Conservation (phyloP, 2,888 invertebrate genomes). For the Bembecia ichneumoniformis region DNA sequence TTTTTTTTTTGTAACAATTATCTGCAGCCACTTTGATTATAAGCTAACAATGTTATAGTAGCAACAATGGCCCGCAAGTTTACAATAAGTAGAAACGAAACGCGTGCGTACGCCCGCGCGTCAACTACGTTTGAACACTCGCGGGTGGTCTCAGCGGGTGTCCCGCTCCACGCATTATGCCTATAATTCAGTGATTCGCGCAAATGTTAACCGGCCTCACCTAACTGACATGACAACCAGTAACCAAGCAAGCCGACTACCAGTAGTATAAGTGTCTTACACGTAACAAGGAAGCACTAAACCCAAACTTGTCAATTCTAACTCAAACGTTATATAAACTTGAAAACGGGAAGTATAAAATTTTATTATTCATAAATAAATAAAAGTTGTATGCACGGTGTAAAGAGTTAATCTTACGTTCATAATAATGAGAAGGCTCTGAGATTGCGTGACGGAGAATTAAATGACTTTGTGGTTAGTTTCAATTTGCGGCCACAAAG, state of each 20-base stretch:
- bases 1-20: background rate
- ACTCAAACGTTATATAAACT: conserved; percentile 2
- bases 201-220: conserved; percentile 49
- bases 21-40: background rate
- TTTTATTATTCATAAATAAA: background rate
- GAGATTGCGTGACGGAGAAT: conserved; percentile 47
- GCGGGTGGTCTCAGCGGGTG: conserved; percentile 68
- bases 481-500: conserved; percentile 50
- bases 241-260: conserved; percentile 13
- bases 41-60: conserved; percentile 1
- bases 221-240: conserved; percentile 51
- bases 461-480: conserved; percentile 48
- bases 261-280: conserved; percentile 16
- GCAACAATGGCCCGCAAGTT: conserved; percentile 15
- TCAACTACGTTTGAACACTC: conserved; percentile 23
- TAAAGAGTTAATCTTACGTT: background rate
- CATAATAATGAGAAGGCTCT: conserved; percentile 10
- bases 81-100: conserved; percentile 15
- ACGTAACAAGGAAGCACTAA: conserved; percentile 46
- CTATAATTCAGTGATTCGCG: conserved; percentile 65
- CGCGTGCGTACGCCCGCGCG: conserved; percentile 15
- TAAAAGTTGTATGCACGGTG: background rate
- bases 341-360: background rate
- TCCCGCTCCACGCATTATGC: conserved; percentile 37
- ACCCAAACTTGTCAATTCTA: conserved; percentile 25